Base-by-base conservation (phyloP, 2,888 invertebrate species). In the Serrognathus titanus region DNA sequence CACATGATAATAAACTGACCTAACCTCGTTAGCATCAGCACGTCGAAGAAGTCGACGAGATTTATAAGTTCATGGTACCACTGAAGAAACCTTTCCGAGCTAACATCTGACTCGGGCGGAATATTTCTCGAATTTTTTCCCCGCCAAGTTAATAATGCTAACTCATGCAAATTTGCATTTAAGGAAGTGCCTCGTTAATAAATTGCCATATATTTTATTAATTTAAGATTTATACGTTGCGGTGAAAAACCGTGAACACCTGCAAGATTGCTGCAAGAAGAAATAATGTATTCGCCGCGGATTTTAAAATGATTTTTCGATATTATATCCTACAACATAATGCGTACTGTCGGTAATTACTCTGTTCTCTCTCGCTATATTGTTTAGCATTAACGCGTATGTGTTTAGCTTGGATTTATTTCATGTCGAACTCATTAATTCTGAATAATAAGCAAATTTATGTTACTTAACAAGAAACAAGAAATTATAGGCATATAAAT, bases 181-280 rank as follows among this genome's bases (percentile, higher is more conserved):
- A 61, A 63, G 63, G 63, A 63, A 63, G 63, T 63, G 48, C 51
- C 53, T 61, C 55, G 61, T 63, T 63, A 63, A 63, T 63, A 59
- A 60, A 61, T 63, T 51, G 58, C 61, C 53, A 57, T 52, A 60
- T 61, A 64, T 62, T 64, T 61, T 61, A 64, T 64, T 59, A 62
- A 64, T 62, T 61, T 57, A 48, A 61, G 62, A 63, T 64, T 63
- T 63, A 61, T 61, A 49, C 49, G 58, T 49, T 36, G 53, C 51
- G 47, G 50, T 37, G 54, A 63, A 61, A 63, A 57, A 53, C 43
- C 36, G 24, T 47, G 63, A 53, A 62, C 63, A 63, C 63, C 63
- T 63, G 63, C 63, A 59, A 36, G 53, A 54, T 43, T 54, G 54
- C 54, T 58, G 54, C 51, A 58, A 58, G 57, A 57, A 57, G 58